Base-by-base conservation (phyloP, 2,797 vertebrate genomes). In the Sebastes iracundus region DNA sequence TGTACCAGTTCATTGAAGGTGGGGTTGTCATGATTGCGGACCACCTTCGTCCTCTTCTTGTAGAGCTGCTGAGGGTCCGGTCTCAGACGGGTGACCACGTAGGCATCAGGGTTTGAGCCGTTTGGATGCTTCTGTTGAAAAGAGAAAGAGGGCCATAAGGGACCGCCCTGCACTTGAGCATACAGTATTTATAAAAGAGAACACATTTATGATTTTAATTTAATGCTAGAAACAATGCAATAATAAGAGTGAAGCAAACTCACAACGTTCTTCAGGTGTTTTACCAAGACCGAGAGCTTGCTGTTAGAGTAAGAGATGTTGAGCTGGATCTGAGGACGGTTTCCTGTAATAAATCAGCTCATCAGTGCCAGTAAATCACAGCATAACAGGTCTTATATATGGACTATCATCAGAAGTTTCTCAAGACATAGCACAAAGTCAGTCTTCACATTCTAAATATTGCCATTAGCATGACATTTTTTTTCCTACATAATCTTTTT, bases 1-100 rank as follows among this genome's bases (percentile, higher is more conserved):
- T 88, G 91, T 95, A 98, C 97, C 93, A 98, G 96, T 87, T 98
- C 96, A 77, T 98, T 98, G 92, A 96, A 98, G 46, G 94, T 96
- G 72, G 97, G 97, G 92, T 97, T 94, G 80, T 95, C 95, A 68
- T 95, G 96, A 89, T 96, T 97, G 76, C 95, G 95, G 90, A 96
- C 96, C 69, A 95, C 93, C 89, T 96, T 96, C n/a, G 97, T 98
- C 95, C 96, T 97, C 83, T 86, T 97, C 89, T 90, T 96, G 58
- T 86, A 95, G 85, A 77, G 80, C 83, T 95, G 91, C 20, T 83
- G 74, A 76, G 95, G 96, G 90, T 97, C 95, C 0, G 97, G 96
- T 77, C 96, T 91, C 77, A 98, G 96, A 71, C 89, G 93, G 2
- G 95, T 96, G 74, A 97, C 95, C 90, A 96, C 96, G 0, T 97